These are phyloP conservation scores for Camponotus vicinus DNA, from an alignment of 1,140 invertebrate species.

Conservation along the genomic window DNA sequence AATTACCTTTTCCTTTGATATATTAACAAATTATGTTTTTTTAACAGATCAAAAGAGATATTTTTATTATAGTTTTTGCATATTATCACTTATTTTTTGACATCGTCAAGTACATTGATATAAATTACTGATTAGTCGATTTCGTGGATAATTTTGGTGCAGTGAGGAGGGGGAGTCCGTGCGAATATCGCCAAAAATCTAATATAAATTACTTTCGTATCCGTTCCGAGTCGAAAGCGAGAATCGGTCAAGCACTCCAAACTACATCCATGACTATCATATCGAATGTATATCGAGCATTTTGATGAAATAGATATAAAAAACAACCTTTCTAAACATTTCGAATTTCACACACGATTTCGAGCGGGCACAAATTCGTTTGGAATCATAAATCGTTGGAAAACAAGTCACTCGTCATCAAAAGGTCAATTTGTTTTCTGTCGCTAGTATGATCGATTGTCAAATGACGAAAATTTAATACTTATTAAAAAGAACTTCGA, in stretches of 20 bases:
- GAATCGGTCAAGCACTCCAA: constrained; percentile 41
- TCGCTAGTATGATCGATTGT: constrained; percentile 19
- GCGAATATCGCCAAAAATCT: constrained; percentile 75
- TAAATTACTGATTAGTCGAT: constrained; percentile 60
- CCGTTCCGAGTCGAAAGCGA: constrained; percentile 59
- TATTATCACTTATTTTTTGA: neutral
- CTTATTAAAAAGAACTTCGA: neutral
- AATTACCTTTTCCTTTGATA: neutral
- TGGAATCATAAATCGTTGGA: constrained; percentile 38
- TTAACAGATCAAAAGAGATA: neutral
- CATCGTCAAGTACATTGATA: neutral
- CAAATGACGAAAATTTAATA: constrained; percentile 11
- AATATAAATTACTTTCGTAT: constrained; percentile 71
- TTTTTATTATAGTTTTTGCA: neutral
- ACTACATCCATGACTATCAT: constrained; percentile 35
- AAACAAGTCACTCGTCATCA: constrained; percentile 11
- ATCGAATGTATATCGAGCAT: constrained; percentile 39
- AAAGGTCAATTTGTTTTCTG: constrained; percentile 1
- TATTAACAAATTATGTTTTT: neutral
- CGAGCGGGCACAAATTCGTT: constrained; percentile 27
- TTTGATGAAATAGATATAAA: constrained; percentile 69
- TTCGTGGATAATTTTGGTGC: constrained; percentile 67
- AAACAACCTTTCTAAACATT: constrained; percentile 63
- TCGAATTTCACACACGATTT: neutral
- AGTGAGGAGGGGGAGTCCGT: constrained; percentile 62